Evolutionary conservation across 1,140 invertebrate species (phyloP).

Genomic region (Himalopsyche phryganea): DNA sequence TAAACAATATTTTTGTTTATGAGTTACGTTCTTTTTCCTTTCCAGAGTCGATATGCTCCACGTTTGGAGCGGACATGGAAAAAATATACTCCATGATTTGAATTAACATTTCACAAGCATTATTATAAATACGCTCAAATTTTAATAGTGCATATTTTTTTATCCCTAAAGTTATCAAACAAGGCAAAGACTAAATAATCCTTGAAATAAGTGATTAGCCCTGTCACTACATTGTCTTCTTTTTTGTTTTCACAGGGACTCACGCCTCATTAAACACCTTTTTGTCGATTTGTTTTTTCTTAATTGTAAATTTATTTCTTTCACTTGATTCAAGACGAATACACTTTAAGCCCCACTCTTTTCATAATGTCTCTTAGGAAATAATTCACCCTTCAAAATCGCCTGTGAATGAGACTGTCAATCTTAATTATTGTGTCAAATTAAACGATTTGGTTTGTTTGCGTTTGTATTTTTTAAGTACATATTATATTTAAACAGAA

Average conservation of each 20-base stretch:
- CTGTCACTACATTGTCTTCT: conserved; percentile 26
- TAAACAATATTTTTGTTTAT: no score
- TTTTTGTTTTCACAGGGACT: conserved; percentile 27
- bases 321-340: conserved; percentile 29
- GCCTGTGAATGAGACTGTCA: conserved; percentile 14
- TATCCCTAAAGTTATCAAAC: no score
- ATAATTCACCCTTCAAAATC: conserved; percentile 23
- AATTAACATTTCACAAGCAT: no score
- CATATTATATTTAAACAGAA: neutral
- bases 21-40: no score
- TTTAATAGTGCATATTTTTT: no score
- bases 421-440: conserved; percentile 12
- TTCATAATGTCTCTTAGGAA: conserved; percentile 22
- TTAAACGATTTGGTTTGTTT: neutral
- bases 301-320: conserved; percentile 35
- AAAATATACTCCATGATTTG: no score
- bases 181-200: no score
- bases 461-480: no score
- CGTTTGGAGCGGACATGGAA: no score
- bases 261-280: conserved; percentile 10
- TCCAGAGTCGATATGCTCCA: no score
- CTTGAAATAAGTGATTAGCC: conserved; percentile 14
- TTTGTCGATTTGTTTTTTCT: conserved; percentile 21
- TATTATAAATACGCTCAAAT: no score
- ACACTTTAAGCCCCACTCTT: conserved; percentile 17